Conservation (phyloP, 1,140 invertebrate species). For the Magallana gigas region DNA sequence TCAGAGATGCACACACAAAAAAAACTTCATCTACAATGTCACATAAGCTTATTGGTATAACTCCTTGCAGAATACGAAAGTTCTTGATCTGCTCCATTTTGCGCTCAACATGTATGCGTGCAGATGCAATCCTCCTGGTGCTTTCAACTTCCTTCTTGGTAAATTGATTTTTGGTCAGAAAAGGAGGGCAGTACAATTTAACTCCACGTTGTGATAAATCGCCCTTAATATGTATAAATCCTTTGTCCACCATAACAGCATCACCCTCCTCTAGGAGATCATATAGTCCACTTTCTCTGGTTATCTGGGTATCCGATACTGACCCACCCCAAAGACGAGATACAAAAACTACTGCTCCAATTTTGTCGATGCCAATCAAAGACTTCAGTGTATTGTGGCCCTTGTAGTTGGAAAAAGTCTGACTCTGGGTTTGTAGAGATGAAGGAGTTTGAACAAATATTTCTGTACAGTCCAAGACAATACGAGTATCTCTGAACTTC, state of each 20-base stretch:
- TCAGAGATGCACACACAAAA: slow-evolving; percentile 50
- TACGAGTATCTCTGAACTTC: slow-evolving; percentile 48
- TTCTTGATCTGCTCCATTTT: slow-evolving; percentile 63
- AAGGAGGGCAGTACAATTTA: slow-evolving; percentile 52
- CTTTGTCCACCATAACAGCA: slow-evolving; percentile 56
- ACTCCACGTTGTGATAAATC: slow-evolving; percentile 39
- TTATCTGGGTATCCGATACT: slow-evolving; percentile 45
- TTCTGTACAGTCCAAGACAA: slow-evolving; percentile 59
- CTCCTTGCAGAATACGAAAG: slow-evolving; percentile 55
- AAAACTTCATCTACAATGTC: slow-evolving; percentile 43
- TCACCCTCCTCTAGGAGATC: slow-evolving; percentile 42
- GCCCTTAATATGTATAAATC: slow-evolving; percentile 41
- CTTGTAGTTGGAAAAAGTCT: slow-evolving; percentile 55
- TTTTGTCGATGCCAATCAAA: slow-evolving; percentile 51
- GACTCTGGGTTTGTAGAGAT: slow-evolving; percentile 47
- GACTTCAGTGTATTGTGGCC: slow-evolving; percentile 52
- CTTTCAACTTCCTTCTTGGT: slow-evolving; percentile 43
- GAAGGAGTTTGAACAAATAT: slow-evolving; percentile 57
- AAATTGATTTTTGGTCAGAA: slow-evolving; percentile 47
- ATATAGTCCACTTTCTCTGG: slow-evolving; percentile 49
- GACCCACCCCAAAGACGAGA: slow-evolving; percentile 49
- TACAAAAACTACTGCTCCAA: slow-evolving; percentile 47
- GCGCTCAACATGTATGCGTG: slow-evolving; percentile 55
- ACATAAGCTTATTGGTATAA: slow-evolving; percentile 52
- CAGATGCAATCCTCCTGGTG: slow-evolving; percentile 56